These are phyloP conservation scores for Cirrhinus molitorella DNA, from an alignment of 2,797 vertebrate genomes.

Conservation along the genomic window DNA sequence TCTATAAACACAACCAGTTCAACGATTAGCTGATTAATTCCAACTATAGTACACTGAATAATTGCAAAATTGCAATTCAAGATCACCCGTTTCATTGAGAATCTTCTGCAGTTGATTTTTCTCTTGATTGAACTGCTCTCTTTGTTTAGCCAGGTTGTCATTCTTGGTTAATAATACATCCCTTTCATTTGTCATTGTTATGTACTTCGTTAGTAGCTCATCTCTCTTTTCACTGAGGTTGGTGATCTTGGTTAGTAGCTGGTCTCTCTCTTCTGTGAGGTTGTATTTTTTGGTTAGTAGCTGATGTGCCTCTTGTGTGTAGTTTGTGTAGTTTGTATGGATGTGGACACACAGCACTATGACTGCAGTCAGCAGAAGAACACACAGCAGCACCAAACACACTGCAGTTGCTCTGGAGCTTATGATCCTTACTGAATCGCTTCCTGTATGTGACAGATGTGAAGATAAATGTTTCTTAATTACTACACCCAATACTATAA, in stretches of 20 bases:
- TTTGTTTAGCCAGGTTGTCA: too few relatives aligned
- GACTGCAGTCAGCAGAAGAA: slow-evolving; percentile 19
- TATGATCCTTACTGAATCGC: neutral
- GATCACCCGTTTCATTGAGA: neutral
- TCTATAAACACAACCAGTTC: neutral
- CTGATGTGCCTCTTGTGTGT: too few relatives aligned
- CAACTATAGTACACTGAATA: too few relatives aligned
- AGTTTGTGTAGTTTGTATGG: neutral
- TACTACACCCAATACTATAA: neutral
- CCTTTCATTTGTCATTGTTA: too few relatives aligned
- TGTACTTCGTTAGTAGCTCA: too few relatives aligned
- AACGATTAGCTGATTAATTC: neutral
- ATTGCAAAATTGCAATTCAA: too few relatives aligned
- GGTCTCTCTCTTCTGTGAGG: neutral
- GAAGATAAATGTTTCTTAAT: neutral
- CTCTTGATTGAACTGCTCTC: too few relatives aligned
- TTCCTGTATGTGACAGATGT: neutral
- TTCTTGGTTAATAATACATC: too few relatives aligned
- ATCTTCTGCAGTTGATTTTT: too few relatives aligned
- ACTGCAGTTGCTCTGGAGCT: neutral
- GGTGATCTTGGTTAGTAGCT: too few relatives aligned
- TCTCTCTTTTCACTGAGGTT: too few relatives aligned
- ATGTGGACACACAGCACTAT: neutral
- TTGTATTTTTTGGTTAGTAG: neutral
- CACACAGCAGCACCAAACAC: slow-evolving; percentile 18